Conservation (phyloP, 2,888 invertebrate genomes). For the Hypercompe scribonia region DNA sequence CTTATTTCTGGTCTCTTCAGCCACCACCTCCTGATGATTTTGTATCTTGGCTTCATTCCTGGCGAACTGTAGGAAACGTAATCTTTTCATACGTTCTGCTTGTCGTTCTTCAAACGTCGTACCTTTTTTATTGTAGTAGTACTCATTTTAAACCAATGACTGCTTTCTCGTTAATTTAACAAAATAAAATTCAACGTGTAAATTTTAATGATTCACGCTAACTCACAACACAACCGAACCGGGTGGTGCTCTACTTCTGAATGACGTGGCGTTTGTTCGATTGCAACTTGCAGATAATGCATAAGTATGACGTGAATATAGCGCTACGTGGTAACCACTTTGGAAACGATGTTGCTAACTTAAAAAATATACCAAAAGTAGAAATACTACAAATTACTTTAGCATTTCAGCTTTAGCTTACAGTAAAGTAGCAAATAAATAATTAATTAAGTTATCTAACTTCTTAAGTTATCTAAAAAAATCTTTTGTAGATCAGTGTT, state of each 20-base stretch:
- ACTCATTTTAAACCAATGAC: slow-evolving; percentile 61
- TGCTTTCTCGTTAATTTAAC: neutral
- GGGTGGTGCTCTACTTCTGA: neutral
- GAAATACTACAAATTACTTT: too few species aligned
- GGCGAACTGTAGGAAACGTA: slow-evolving; percentile 90
- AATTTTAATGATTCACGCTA: neutral
- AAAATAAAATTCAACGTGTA: neutral
- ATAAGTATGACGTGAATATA: too few species aligned
- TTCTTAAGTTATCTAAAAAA: too few species aligned
- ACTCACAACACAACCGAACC: neutral
- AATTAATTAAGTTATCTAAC: too few species aligned
- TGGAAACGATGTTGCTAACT: too few species aligned
- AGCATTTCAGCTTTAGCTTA: too few species aligned
- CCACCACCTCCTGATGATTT: slow-evolving; percentile 98
- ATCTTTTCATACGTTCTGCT: slow-evolving; percentile 92
- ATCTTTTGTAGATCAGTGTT: too few species aligned
- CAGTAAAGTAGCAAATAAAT: too few species aligned
- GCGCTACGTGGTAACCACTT: too few species aligned
- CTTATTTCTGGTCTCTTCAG: slow-evolving; percentile 97
- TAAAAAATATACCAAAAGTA: too few species aligned
- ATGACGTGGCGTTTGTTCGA: too few species aligned
- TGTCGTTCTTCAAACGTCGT: slow-evolving; percentile 58
- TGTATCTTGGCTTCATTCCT: slow-evolving; percentile 96
- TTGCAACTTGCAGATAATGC: too few species aligned
- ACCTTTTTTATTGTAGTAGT: slow-evolving; percentile 21